Base-by-base conservation (phyloP, 2,113 vertebrate species). In the Plectropomus leopardus region DNA sequence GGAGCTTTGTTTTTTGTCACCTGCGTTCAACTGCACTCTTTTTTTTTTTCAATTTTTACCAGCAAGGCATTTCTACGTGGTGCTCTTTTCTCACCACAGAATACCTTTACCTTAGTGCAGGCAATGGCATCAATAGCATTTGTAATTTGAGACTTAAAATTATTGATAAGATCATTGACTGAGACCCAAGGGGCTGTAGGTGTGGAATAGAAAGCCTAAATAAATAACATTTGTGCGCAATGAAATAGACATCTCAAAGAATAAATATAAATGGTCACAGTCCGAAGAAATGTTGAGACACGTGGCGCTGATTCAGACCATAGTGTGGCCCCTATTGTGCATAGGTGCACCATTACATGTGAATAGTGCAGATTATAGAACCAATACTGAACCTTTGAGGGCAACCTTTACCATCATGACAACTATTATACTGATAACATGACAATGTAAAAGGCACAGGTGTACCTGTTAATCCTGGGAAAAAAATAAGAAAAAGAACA, bases 351-450 rank as follows among this genome's bases (percentile, higher is more conserved):
- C 3, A 3, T 54, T 26, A 45, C 36, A 71, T 47, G 26, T 34
- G 57, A 63, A 48, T 7, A 5, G 17, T 67, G 40, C 50, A 76
- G 24, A 59, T 55, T 66, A 48, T 23, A 70, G 36, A 51, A 68
- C 36, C 23, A 57, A 0, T 14, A 51, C 40, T 21, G 58, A 8
- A 45, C 48, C 42, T 67, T 3, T 50, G 45, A 60, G 44, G 42
- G 47, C 28, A 50, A 28, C 42, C 16, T 34, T 55, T 26, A 2
- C 10, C 64, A 45, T 32, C 23, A 50, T 50, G 34, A 47, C 3
- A 26, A 8, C 32, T 24, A 8, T 50, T n/a, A 67, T 55, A 50
- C 7, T 44, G 58, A 48, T 44, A 51, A 48, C 51, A 50, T n/a
- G 16, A 23, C 32, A 40, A 10, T 21, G 66, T 15, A 28, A 21